Base-by-base conservation (phyloP, 2,888 invertebrate genomes). In the Troides aeacus region DNA sequence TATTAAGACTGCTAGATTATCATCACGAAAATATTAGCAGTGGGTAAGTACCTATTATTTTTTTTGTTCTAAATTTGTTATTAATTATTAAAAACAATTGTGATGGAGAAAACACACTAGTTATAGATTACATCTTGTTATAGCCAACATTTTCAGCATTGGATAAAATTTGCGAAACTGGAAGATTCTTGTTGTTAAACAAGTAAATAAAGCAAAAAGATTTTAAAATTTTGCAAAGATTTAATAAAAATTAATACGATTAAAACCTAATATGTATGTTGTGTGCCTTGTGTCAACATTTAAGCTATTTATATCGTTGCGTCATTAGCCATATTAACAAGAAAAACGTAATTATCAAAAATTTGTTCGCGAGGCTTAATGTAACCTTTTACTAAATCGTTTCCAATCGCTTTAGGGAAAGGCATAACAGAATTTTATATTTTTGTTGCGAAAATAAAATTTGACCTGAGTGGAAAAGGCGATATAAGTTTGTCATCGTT, bases 1-100 rank as follows among this genome's bases (percentile, higher is more conserved):
- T 50, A 30, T 21, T 21, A 65, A 69, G 61, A 65, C 65, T 65
- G 62, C n/a, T 36, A 66, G 53, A 18, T 62, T 6, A 70, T 65
- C 36, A 23, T 12, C 57, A 58, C 6, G 57, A 58, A 58, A 23
- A 58, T 58, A 2, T 23, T 58, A n/a, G 23, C 23, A 23, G 23
- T 23, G 23, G 69, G 69, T 69, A 62, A 69, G 69, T 62, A 57
- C 57, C n/a, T 7, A n/a, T n/a, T 4, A n/a, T 53, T 53, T 7
- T 53, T 18, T 18, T 53, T 53, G 18, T 53, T 53, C 6, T 53
- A 53, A n/a, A 53, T 18, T 6, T n/a, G 15, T 12, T 46, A 46
- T 46, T 46, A 46, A 15, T 46, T 46, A 46, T 39, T 39, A 7
- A 46, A 15, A 12, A 46, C 15, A 4, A 46, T 46, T 2, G 12